These are phyloP conservation scores for Nothobranchius kuhntae DNA, from an alignment of 2,113 vertebrate genomes.

Conservation along the genomic window DNA sequence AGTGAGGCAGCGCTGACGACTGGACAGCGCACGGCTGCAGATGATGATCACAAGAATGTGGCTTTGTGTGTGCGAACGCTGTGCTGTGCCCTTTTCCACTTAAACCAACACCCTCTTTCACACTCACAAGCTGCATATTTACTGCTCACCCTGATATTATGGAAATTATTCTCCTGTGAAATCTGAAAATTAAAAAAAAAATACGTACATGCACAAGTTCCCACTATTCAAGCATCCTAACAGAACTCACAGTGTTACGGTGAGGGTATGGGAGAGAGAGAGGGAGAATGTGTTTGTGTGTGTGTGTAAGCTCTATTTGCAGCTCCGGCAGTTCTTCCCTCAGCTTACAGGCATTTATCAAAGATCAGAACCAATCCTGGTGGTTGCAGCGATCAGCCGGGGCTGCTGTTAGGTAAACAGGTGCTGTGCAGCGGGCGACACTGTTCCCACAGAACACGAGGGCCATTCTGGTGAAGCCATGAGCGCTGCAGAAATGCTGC, in stretches of 20 bases:
- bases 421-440: conserved; percentile 26
- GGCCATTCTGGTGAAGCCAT: conserved; percentile 34
- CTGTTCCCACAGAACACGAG: conserved; percentile 30
- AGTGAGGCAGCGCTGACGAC: conserved; percentile 51
- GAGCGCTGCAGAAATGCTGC: conserved; percentile 28
- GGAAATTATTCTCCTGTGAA: conserved; percentile 40
- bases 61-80: conserved; percentile 9
- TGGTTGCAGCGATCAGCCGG: background rate
- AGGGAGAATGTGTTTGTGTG: no score
- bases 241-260: conserved; percentile 1
- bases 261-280: no score
- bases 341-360: no score
- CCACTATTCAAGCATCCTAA: conserved; percentile 28
- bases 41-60: conserved; percentile 30
- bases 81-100: conserved; percentile 35
- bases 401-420: conserved; percentile 37
- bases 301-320: background rate
- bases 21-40: conserved; percentile 52
- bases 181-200: conserved; percentile 31
- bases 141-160: conserved; percentile 54
- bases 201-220: conserved; percentile 33
- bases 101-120: conserved; percentile 53
- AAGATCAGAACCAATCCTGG: no score
- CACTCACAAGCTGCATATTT: conserved; percentile 55
- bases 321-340: no score